phyloP scores from a whole-genome alignment of 2,113 vertebrate genomes.

The Takifugu flavidus region DNA sequence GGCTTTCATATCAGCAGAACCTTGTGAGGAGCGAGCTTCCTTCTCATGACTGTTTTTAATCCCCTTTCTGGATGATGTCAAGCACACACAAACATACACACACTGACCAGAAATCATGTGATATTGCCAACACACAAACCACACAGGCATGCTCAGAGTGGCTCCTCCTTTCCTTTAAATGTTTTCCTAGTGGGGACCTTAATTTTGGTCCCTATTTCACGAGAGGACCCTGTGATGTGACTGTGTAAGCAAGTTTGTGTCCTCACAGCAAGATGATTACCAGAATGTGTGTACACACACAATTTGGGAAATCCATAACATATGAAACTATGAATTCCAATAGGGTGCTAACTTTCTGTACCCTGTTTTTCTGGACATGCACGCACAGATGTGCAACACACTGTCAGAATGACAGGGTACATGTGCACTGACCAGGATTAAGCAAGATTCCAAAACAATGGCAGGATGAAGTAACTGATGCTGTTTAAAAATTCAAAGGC shows the following conservation, averaged over 20 bases:
- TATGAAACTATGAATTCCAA: too few relatives aligned
- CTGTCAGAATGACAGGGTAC: conserved; percentile 39
- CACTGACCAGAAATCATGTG: background rate
- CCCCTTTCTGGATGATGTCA: background rate
- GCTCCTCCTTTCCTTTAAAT: too few relatives aligned
- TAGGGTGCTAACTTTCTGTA: background rate
- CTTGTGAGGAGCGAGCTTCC: background rate
- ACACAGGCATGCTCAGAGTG: too few relatives aligned
- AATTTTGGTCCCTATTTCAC: too few relatives aligned
- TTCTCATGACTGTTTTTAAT: background rate
- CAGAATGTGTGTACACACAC: too few relatives aligned
- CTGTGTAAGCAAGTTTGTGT: too few relatives aligned
- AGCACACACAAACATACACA: background rate
- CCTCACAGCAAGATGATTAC: too few relatives aligned
- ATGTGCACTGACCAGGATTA: conserved; percentile 70
- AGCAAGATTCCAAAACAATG: conserved; percentile 73
- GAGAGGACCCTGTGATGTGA: too few relatives aligned
- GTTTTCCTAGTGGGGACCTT: too few relatives aligned
- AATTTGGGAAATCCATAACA: too few relatives aligned
- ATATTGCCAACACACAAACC: too few relatives aligned
- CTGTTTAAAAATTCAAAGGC: conserved; percentile 77
- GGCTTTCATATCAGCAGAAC: conserved; percentile 4
- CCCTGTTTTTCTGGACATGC: background rate
- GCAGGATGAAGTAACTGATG: conserved; percentile 73
- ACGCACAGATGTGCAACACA: conserved; percentile 16